phyloP scores from a whole-genome alignment of 2,113 vertebrate species.

The Lethenteron camtschaticum region DNA sequence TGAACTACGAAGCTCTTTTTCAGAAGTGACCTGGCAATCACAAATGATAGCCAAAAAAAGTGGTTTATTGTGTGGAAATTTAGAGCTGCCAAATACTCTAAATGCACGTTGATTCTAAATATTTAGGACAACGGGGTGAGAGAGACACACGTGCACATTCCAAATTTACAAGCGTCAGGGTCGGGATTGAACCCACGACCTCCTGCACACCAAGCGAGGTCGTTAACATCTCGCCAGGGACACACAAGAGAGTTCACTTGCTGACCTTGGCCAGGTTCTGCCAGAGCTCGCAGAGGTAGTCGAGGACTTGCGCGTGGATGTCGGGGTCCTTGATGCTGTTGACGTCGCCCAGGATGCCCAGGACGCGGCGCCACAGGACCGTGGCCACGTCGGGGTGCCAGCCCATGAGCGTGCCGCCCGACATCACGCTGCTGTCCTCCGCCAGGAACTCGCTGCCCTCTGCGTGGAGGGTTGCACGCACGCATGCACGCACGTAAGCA shows the following conservation, averaged over 20 bases:
- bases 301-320: slow-evolving; percentile 76
- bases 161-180: no score
- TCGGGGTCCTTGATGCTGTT: slow-evolving; percentile 68
- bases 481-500: not conserved
- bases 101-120: no score
- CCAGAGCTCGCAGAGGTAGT: slow-evolving; percentile 76
- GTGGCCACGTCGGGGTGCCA: slow-evolving; percentile 90
- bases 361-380: slow-evolving; percentile 74
- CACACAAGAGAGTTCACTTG: not conserved
- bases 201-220: no score
- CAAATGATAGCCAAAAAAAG: no score
- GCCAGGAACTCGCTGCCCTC: slow-evolving; percentile 76
- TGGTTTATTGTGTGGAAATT: no score
- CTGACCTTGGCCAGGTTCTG: slow-evolving; percentile 82
- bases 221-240: not conserved
- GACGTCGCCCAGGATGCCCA: slow-evolving; percentile 87
- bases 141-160: no score
- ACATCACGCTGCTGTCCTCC: slow-evolving; percentile 84
- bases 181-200: no score
- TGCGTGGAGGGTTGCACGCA: slow-evolving; percentile 16
- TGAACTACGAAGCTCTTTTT: no score
- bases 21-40: no score
- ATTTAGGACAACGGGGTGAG: no score
- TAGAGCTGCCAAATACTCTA: no score
- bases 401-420: slow-evolving; percentile 66